phyloP scores from a whole-genome alignment of 2,888 invertebrate species.

The Cheilosia vernalis region DNA sequence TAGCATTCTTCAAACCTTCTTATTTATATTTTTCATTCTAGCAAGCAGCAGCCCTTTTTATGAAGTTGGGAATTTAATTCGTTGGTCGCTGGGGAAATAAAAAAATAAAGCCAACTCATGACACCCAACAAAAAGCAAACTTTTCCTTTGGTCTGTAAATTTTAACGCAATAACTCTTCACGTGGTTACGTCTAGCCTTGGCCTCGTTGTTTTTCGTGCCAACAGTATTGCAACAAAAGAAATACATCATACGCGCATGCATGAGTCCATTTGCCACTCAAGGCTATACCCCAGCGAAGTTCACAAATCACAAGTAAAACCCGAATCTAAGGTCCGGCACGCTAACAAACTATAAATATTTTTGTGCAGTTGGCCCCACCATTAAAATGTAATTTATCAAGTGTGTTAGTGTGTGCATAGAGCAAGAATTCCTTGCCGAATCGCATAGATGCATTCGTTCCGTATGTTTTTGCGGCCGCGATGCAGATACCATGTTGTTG shows the following conservation, averaged over 20 bases:
- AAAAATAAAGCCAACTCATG: not conserved
- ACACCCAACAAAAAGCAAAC: not conserved
- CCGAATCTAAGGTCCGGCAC: constrained; percentile 64
- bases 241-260: constrained; percentile 63
- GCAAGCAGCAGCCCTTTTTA: no score
- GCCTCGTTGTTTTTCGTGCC: constrained; percentile 33
- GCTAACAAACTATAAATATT: constrained; percentile 70
- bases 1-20: no score
- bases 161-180: constrained; percentile 49
- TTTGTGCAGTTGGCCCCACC: constrained; percentile 68
- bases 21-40: no score
- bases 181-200: constrained; percentile 43
- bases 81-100: no score
- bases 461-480: constrained; percentile 39
- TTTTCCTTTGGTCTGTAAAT: constrained; percentile 3
- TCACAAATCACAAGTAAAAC: constrained; percentile 70
- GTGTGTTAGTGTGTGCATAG: constrained; percentile 11
- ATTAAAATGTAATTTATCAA: constrained; percentile 72
- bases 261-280: constrained; percentile 68
- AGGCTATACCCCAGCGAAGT: constrained; percentile 42
- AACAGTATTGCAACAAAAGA: constrained; percentile 24
- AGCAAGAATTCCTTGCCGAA: constrained; percentile 52
- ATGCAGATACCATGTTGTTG: constrained; percentile 33
- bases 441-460: constrained; percentile 10
- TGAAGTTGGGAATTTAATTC: no score